Evolutionary conservation across 1,140 invertebrate genomes (phyloP).

Genomic region (Drosophila nigrodunni): DNA sequence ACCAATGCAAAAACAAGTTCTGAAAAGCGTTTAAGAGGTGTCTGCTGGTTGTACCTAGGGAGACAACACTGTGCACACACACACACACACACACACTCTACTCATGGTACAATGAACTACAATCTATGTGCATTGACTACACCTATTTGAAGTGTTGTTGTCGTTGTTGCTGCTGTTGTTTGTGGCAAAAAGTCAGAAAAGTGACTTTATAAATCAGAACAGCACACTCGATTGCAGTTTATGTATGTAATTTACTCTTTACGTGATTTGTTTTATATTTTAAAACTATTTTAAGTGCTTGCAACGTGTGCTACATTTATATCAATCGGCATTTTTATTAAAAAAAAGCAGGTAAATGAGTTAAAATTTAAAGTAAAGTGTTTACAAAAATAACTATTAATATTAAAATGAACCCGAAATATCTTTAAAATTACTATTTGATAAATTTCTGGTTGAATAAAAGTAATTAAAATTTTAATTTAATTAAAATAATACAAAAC

Average conservation of each 20-base stretch:
- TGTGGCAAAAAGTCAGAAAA: slow-evolving; percentile 59
- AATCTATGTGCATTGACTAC: slow-evolving; percentile 69
- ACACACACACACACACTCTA: slow-evolving; percentile 9
- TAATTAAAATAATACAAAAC: too few relatives aligned
- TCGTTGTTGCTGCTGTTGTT: neutral
- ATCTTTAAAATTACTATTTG: too few relatives aligned
- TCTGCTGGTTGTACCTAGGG: slow-evolving; percentile 12
- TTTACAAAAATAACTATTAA: too few relatives aligned
- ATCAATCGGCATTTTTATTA: too few relatives aligned
- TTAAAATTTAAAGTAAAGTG: too few relatives aligned
- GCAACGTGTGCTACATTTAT: neutral
- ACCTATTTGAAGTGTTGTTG: slow-evolving; percentile 60
- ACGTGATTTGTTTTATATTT: neutral
- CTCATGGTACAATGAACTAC: slow-evolving; percentile 76
- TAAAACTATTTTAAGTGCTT: neutral
- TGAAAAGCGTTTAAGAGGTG: slow-evolving; percentile 53
- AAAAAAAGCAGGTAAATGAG: too few relatives aligned
- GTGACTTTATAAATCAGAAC: slow-evolving; percentile 63
- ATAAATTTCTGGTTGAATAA: too few relatives aligned
- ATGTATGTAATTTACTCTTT: slow-evolving; percentile 13
- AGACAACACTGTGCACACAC: slow-evolving; percentile 4
- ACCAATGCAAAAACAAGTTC: slow-evolving; percentile 79
- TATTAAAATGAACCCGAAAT: too few relatives aligned
- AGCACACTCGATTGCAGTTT: slow-evolving; percentile 34
- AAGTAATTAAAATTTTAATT: too few relatives aligned